Base-by-base conservation (phyloP, 92 coral and sea anemone genomes). In the Zoanthus gigantus region DNA sequence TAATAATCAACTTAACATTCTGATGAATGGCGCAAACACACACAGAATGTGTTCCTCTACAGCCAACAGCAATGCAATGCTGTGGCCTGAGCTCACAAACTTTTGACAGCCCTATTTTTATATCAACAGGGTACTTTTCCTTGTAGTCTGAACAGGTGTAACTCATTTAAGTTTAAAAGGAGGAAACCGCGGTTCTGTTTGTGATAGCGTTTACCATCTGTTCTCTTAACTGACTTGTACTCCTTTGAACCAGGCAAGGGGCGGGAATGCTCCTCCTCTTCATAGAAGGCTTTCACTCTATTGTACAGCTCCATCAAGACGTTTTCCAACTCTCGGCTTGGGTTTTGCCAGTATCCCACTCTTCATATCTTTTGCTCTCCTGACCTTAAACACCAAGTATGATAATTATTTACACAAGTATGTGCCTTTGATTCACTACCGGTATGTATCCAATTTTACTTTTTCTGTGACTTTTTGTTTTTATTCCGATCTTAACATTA, bases 181-280 rank as follows among this genome's bases (percentile, higher is more conserved):
- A 86, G 84, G 31, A 61, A 9, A 61, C 23, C 23, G 11, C 78
- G 57, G 77, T 87, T 87, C 68, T 77, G 85, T 76, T 57, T 77
- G 12, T 61, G 69, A 69, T 15, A 16, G 4, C 83, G 53, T 76
- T 65, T 87, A 7, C 76, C 78, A 16, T 58, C 72, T 58, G 72
- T 0, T 56, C 72, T 54, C 67, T 77, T 77, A 3, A 76, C 73
- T 12, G 67, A 45, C 71, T 47, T 72, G 7, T 45, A 86, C 28
- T 86, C 90, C 48, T 86, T 86, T 75, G 72, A 61, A 60, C 85
- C 90, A 44, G 85, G 90, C 83, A 86, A 57, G 46, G 61, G 75
- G 63, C 90, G 74, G 52, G 65, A 61, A 71, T 76, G 72, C 76
- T 87, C 84, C 29, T 87, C 90, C 81, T 77, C 75, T 17, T 57